Conservation (phyloP, 2,113 vertebrate genomes). For the Engystomops pustulosus region DNA sequence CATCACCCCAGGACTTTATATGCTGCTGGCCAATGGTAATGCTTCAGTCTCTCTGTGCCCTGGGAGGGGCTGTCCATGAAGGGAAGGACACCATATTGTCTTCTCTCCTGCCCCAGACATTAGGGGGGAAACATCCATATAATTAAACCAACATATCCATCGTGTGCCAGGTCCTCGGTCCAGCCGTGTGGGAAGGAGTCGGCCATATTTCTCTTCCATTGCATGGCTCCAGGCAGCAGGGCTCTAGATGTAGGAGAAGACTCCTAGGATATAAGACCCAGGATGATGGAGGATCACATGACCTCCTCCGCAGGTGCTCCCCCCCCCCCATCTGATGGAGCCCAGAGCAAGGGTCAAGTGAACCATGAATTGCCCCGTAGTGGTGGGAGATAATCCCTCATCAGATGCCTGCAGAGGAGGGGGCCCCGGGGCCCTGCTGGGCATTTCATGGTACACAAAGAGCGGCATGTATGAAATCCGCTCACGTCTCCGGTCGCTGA, state of each 20-base stretch:
- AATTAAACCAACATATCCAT: not conserved
- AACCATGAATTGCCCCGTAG: not conserved
- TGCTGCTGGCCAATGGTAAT: conserved; percentile 29
- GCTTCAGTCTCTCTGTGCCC: not conserved
- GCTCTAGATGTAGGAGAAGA: not conserved
- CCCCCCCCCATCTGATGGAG: no score
- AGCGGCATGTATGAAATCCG: conserved; percentile 21
- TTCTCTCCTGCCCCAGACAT: not conserved
- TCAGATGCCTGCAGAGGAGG: not conserved
- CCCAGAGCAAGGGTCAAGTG: no score
- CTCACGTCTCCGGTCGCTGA: conserved; percentile 39
- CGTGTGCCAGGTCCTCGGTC: not conserved
- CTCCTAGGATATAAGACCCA: no score
- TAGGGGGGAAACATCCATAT: not conserved
- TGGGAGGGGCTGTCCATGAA: not conserved
- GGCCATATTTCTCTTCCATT: not conserved
- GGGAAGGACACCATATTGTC: not conserved
- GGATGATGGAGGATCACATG: not conserved
- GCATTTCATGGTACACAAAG: conserved; percentile 27
- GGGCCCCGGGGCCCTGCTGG: not conserved
- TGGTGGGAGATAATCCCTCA: not conserved
- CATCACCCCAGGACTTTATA: conserved; percentile 31
- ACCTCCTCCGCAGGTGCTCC: not conserved
- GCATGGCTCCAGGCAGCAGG: not conserved
- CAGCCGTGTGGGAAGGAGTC: not conserved